Evolutionary conservation across 2,888 invertebrate genomes (phyloP), one percentile per base, ranked within the genome.

Genomic region (Priocnemis perturbator): DNA sequence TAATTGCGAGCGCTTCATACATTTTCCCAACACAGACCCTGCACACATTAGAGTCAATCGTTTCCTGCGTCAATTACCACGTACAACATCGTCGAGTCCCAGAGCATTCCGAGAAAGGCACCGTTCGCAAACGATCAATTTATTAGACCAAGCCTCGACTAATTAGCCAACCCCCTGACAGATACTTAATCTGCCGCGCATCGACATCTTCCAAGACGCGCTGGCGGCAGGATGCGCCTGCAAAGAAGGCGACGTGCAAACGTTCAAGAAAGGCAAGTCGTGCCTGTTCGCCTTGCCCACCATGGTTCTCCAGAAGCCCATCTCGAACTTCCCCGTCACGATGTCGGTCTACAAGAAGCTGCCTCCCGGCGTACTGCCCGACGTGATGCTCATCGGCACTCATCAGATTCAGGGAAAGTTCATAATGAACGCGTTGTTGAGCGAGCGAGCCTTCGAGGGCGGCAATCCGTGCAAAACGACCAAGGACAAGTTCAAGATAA

Each of bases 201-300:
- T 94, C 17, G 91, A 92, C 75, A 92, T 94, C 69, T 92, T 92
- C 84, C 93, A 93, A 77, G 92, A 92, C 70, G 71, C 83, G 0
- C 81, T 88, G 20, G 83, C 87, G 11, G 81, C 87, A 65, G 87
- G 90, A 1, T 90, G 90, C 55, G 81, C 86, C 45, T 90, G 90
- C 70, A 87, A 87, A 11, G 89, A 87, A 57, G 89, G 89, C 56
- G 90, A 89, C 65, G 84, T 89, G 0, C 91, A 91, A 81, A 86
- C 90, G 0, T 91, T 93, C 66, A 92, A 92, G 82, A 93, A 90
- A 76, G 93, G 93, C 26, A 93, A 93, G 85, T 93, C 93, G 0
- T 93, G 93, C 77, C 88, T 94, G n/a, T 94, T 94, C 82, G 93
- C 93, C 0, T 86, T 94, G 3, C 91, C 92, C 26, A 90, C 91